Evolutionary conservation across 2,888 invertebrate species (phyloP).

Genomic region (Lobophora halterata): DNA sequence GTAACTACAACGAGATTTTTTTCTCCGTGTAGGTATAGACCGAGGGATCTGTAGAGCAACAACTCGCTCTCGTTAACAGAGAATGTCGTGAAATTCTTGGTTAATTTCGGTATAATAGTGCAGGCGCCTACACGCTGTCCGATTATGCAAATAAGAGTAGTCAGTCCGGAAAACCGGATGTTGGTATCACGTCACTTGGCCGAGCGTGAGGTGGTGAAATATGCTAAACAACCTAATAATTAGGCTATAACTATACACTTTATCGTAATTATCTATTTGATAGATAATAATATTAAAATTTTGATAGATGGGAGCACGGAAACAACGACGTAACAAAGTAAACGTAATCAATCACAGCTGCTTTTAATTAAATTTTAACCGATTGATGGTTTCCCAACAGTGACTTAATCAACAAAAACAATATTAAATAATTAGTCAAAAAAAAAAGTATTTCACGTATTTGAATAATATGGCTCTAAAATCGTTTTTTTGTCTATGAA

Average conservation of each 20-base stretch:
- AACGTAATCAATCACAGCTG: slow-evolving; percentile 8
- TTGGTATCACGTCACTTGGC: too few relatives aligned
- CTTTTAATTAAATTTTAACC: slow-evolving; percentile 5
- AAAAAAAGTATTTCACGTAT: too few relatives aligned
- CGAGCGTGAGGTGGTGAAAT: slow-evolving; percentile 17
- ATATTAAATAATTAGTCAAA: too few relatives aligned
- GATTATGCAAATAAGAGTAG: slow-evolving; percentile 29
- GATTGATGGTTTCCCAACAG: slow-evolving; percentile 3
- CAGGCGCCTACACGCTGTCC: slow-evolving; percentile 22
- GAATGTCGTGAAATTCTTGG: slow-evolving; percentile 18
- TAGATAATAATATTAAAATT: background rate
- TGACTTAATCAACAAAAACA: too few relatives aligned
- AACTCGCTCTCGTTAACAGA: slow-evolving; percentile 17
- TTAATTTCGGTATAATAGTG: slow-evolving; percentile 24
- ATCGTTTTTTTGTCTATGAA: too few relatives aligned
- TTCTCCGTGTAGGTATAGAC: too few relatives aligned
- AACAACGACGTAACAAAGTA: too few relatives aligned
- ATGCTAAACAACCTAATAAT: slow-evolving; percentile 12
- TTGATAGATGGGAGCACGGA: slow-evolving; percentile 1
- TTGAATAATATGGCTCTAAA: too few relatives aligned
- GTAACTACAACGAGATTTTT: too few relatives aligned
- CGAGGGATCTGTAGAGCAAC: slow-evolving; percentile 17
- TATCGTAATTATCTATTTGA: background rate
- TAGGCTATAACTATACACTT: slow-evolving; percentile 1
- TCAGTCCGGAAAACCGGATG: slow-evolving; percentile 26